Evolutionary conservation across 2,888 invertebrate species (phyloP).

Genomic region (Napeogenes sylphis): DNA sequence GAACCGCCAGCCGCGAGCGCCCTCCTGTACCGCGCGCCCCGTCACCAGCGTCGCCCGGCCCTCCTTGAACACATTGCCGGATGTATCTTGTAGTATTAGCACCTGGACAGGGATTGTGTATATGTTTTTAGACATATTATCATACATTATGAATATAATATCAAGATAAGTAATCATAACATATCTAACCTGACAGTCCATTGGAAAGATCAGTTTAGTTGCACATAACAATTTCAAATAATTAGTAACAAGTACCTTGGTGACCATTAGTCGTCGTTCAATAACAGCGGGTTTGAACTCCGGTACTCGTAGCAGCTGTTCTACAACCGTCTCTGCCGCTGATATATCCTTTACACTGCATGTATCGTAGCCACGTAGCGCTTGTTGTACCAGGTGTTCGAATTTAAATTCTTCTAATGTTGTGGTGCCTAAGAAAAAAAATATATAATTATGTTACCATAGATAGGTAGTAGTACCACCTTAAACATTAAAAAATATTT

Average conservation of each 20-base stretch:
- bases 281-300: constrained; percentile 44
- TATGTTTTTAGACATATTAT: no score
- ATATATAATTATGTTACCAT: no score
- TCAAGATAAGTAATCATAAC: no score
- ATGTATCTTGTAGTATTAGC: constrained; percentile 36
- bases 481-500: no score
- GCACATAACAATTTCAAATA: neutral
- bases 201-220: neutral
- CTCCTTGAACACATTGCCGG: constrained; percentile 35
- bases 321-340: constrained; percentile 44
- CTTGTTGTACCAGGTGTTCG: constrained; percentile 40
- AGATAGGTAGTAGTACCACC: no score
- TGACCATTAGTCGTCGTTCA: constrained; percentile 47
- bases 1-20: constrained; percentile 34
- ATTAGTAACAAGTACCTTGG: constrained; percentile 39
- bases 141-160: no score
- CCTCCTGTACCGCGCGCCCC: constrained; percentile 41
- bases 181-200: no score
- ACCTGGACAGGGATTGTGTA: constrained; percentile 33
- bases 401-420: constrained; percentile 40
- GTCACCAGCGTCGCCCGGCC: constrained; percentile 44
- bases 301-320: constrained; percentile 47
- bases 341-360: constrained; percentile 41
- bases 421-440: constrained; percentile 14
- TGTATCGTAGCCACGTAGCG: constrained; percentile 31